These are phyloP conservation scores for Notospermus geniculatus DNA, from an alignment of 1,140 invertebrate genomes.

Conservation along the genomic window DNA sequence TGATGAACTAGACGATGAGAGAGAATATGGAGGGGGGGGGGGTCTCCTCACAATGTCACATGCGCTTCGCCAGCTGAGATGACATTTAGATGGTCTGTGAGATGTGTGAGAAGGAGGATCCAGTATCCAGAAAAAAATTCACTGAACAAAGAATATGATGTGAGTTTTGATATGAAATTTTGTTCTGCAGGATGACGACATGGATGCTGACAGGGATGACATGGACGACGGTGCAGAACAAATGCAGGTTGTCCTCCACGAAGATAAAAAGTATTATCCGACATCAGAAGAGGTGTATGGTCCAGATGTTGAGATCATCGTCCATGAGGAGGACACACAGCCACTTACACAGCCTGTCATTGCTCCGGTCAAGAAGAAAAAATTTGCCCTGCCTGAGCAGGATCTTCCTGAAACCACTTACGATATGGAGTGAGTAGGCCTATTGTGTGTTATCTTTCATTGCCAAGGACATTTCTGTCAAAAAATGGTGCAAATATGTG, in stretches of 20 bases:
- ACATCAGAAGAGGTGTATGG: conserved; percentile 97
- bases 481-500: too few relatives aligned
- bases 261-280: conserved; percentile 99
- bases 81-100: too few relatives aligned
- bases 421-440: conserved; percentile 88
- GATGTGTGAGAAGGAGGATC: too few relatives aligned
- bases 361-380: conserved; percentile 90
- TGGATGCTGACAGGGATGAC: conserved; percentile 65
- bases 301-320: conserved; percentile 89
- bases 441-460: too few relatives aligned
- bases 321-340: conserved; percentile 99
- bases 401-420: conserved; percentile 92
- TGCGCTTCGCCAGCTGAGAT: too few relatives aligned
- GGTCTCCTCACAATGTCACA: too few relatives aligned
- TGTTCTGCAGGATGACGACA: conserved; percentile 44
- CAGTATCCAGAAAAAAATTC: too few relatives aligned
- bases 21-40: conserved; percentile 58
- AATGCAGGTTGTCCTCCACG: conserved; percentile 96
- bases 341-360: conserved; percentile 77
- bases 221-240: conserved; percentile 67
- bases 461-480: too few relatives aligned
- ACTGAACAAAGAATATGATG: too few relatives aligned
- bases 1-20: conserved; percentile 61
- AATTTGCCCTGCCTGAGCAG: conserved; percentile 94
- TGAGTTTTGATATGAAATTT: too few relatives aligned